A percentile compares a stretch with the other conserved stretches of the same genome.
These are phyloP conservation scores for Mastomys natalensis DNA, from an alignment of 2,113 vertebrate genomes.

Conservation along the genomic window DNA sequence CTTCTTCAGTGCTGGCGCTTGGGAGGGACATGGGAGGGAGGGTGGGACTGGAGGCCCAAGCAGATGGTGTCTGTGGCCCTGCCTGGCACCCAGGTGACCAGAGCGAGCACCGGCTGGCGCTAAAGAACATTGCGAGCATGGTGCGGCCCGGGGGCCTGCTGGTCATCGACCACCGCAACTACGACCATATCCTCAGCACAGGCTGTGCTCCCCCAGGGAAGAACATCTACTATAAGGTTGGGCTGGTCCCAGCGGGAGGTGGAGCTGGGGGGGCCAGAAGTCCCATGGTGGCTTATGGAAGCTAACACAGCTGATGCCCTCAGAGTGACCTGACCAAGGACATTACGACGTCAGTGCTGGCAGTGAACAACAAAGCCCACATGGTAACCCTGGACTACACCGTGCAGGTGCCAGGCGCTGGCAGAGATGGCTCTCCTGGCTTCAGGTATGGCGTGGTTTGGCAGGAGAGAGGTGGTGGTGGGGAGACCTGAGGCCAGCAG, in stretches of 20 bases:
- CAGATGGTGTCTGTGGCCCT: neutral
- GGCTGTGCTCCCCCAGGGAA: conserved; percentile 94
- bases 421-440: conserved; percentile 84
- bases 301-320: neutral
- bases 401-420: conserved; percentile 89
- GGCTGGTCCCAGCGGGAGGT: neutral
- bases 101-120: conserved; percentile 94
- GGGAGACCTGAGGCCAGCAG: neutral
- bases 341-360: conserved; percentile 96
- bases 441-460: conserved; percentile 88
- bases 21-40: neutral
- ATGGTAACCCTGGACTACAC: conserved; percentile 99
- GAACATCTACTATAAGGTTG: conserved; percentile 99
- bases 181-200: conserved; percentile 96
- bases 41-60: neutral
- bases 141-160: conserved; percentile 94
- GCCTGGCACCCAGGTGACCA: conserved; percentile 92
- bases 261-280: neutral
- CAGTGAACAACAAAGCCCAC: conserved; percentile 95
- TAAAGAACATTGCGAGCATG: conserved; percentile 97
- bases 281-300: neutral
- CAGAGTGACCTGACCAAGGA: conserved; percentile 97
- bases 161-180: conserved; percentile 98
- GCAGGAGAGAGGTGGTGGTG: neutral
- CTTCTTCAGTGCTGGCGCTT: neutral